Evolutionary conservation across 2,888 invertebrate genomes (phyloP), one percentile per base, ranked within the genome.

Genomic region (Sinhomidia bicolor): DNA sequence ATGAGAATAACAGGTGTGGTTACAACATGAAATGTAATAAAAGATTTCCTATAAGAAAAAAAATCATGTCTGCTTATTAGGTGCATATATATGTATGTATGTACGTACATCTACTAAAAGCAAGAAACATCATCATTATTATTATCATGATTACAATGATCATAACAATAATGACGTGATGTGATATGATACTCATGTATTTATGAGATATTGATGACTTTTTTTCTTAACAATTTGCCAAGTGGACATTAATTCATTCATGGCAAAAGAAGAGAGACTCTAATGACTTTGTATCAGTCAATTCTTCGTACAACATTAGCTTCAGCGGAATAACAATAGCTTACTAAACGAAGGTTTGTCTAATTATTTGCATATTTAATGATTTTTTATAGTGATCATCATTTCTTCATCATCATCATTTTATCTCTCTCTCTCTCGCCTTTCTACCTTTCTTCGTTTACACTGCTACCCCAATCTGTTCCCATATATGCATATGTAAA

Each of bases 361-460:
- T 86, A 86, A 81, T 86, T 86, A 86, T 86, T 86, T 86, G 86
- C 86, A 81, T 86, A 80, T 81, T 86, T 74, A 86, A 86, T 86
- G 86, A 86, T 85, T 60, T 85, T 79, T 79, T 54, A 60, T 76
- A 62, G 62, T 68, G 78, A 84, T 57, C 76, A 74, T 32, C 26
- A 85, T 60, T 60, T n/a, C n/a, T 60, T 60, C 60, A 60, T 44
- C 47, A 36, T 20, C 74, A 68, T 81, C 44, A 65, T 29, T 36
- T 57, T 36, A 14, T 71, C 41, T 47, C 12, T 12, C 23, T 80
- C 41, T 29, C 44, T 29, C 10, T 54, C 57, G 20, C 4, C 23
- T 80, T 23, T 29, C 44, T 29, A 14, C 36, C 57, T 23, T 1
- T 68, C 10, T 5, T n/a, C 14, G 10, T 54, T 47, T 32, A 10